phyloP scores from a whole-genome alignment of 2,888 invertebrate species.

The Ditula angustiorana region DNA sequence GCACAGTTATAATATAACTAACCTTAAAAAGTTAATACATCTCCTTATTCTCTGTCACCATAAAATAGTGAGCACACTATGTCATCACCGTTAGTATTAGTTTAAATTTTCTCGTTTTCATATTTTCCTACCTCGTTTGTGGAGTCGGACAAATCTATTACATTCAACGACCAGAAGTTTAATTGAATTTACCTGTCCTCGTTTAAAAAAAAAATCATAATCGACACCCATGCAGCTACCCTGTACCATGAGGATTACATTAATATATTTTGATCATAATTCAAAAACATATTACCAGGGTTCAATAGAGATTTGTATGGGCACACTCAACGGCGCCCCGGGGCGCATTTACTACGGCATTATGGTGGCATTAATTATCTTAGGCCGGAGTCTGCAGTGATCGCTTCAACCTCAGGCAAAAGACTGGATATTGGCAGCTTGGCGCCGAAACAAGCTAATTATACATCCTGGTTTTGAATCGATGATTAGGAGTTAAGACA shows the following conservation, averaged over 20 bases:
- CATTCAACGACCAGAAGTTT: background rate
- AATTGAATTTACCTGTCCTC: background rate
- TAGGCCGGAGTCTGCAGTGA: slow-evolving; percentile 56
- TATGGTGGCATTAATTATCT: slow-evolving; percentile 76
- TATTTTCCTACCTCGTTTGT: no score
- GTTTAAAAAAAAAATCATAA: background rate
- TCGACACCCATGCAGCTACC: background rate
- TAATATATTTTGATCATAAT: slow-evolving; percentile 31
- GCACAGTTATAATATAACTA: no score
- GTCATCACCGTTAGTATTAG: no score
- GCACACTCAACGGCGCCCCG: slow-evolving; percentile 61
- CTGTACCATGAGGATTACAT: background rate
- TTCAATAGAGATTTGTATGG: slow-evolving; percentile 64
- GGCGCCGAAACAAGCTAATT: background rate
- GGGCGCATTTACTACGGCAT: slow-evolving; percentile 68
- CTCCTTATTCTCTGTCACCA: no score
- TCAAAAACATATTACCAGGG: slow-evolving; percentile 65
- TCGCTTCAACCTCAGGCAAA: slow-evolving; percentile 54
- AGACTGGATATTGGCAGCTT: slow-evolving; percentile 21
- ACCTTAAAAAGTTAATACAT: no score
- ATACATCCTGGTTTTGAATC: no score
- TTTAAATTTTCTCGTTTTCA: no score
- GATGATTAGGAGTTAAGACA: no score
- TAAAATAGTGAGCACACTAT: no score
- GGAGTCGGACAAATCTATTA: background rate